Percentiles rank a stretch among this genome's conserved stretches.
phyloP scores from a whole-genome alignment of 2,113 vertebrate species.

The Psilopogon haemacephalus region DNA sequence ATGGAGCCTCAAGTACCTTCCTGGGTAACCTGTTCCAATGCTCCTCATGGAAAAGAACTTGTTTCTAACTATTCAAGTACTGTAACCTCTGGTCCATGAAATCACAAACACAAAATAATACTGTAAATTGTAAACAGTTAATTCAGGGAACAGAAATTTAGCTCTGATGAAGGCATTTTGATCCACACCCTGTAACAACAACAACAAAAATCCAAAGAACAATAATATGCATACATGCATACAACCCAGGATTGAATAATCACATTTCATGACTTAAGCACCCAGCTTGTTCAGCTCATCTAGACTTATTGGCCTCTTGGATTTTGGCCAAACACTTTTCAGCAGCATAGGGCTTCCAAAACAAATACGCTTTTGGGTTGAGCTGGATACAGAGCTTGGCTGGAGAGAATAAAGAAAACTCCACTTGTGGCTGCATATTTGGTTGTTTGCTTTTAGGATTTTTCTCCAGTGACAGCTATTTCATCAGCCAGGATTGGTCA shows the following conservation, averaged over 20 bases:
- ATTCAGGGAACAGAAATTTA: background rate
- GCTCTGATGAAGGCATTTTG: background rate
- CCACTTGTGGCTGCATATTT: background rate
- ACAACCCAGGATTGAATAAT: background rate
- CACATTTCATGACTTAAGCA: conserved; percentile 1
- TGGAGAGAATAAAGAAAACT: conserved; percentile 29
- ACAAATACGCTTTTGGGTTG: conserved; percentile 49
- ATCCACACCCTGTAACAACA: background rate
- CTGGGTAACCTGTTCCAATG: no score
- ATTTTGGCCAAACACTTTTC: conserved; percentile 49
- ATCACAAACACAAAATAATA: background rate
- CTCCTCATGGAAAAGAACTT: no score
- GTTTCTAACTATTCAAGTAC: background rate
- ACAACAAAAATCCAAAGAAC: background rate
- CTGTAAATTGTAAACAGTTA: background rate
- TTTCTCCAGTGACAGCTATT: conserved; percentile 22
- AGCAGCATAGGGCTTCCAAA: conserved; percentile 40
- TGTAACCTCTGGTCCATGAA: background rate
- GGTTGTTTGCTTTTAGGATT: background rate
- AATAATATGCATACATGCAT: background rate
- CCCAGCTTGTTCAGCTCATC: conserved; percentile 17
- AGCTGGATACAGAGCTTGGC: conserved; percentile 20
- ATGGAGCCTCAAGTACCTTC: no score
- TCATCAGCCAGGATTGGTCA: background rate
- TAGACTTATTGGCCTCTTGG: conserved; percentile 33